Evolutionary conservation across 2,888 invertebrate genomes (phyloP).

Genomic region (Sinhomidia bicolor): DNA sequence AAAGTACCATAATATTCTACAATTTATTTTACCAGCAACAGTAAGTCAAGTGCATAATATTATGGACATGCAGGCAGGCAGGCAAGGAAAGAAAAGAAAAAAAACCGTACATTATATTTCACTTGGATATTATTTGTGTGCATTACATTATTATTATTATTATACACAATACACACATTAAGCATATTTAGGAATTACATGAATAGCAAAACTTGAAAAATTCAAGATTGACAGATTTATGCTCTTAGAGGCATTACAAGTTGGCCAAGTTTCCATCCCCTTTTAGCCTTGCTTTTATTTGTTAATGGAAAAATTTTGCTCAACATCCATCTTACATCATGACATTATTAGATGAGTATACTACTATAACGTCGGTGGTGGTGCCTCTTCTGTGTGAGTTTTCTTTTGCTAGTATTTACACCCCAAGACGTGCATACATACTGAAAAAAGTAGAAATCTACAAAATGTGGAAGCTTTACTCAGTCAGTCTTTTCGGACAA

Average conservation of each 20-base stretch:
- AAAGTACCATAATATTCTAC: background rate
- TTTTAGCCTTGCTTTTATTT: constrained; percentile 61
- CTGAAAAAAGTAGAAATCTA: background rate
- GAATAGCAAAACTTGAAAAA: constrained; percentile 57
- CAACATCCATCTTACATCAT: constrained; percentile 60
- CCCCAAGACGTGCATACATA: constrained; percentile 16
- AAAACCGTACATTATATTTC: no score
- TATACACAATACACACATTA: background rate
- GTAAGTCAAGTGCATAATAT: background rate
- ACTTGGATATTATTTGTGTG: background rate
- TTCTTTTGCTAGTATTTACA: constrained; percentile 27
- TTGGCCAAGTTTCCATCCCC: constrained; percentile 64
- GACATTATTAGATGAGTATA: constrained; percentile 45
- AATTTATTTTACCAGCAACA: background rate
- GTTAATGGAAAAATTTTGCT: constrained; percentile 67
- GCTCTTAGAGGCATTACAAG: constrained; percentile 56
- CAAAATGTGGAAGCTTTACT: background rate
- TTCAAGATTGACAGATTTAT: constrained; percentile 71
- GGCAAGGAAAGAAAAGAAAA: background rate
- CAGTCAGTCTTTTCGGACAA: no score
- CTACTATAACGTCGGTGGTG: background rate
- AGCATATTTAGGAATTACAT: constrained; percentile 13
- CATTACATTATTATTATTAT: no score
- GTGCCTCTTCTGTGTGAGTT: background rate
- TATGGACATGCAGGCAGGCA: background rate